A percentile compares a stretch with the other conserved stretches of the same genome.
Conservation (phyloP, 2,888 invertebrate species). For the Pediacus dermestoides region DNA sequence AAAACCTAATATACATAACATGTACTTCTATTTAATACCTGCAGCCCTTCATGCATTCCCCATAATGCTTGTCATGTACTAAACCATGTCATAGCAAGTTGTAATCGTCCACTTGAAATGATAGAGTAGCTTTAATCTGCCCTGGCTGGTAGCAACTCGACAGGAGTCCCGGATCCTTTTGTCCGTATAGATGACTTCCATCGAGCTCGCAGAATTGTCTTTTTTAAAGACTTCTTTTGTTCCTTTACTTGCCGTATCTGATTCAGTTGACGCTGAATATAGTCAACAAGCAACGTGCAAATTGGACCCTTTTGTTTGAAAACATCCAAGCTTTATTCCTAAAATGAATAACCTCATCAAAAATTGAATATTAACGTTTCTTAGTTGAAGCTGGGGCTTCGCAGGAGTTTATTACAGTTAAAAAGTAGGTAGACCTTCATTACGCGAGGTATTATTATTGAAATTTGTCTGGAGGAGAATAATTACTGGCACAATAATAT, state of each 20-base stretch:
- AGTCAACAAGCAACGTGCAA: constrained; percentile 35
- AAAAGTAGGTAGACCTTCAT: too few species aligned
- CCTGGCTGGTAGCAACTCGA: neutral
- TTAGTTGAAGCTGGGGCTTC: too few species aligned
- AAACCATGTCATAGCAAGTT: neutral
- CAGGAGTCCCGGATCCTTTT: constrained; percentile 12
- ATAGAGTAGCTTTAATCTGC: constrained; percentile 1
- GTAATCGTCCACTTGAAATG: constrained; percentile 1
- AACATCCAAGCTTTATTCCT: constrained; percentile 25
- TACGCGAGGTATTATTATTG: too few species aligned
- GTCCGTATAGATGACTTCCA: constrained; percentile 25
- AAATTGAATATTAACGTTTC: constrained; percentile 37
- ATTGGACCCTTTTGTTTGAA: constrained; percentile 36
- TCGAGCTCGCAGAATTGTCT: constrained; percentile 22
- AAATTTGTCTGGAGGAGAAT: too few species aligned
- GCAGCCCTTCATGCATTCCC: neutral
- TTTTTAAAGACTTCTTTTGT: constrained; percentile 31
- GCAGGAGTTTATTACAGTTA: too few species aligned
- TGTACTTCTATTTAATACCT: constrained; percentile 2
- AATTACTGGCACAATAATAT: too few species aligned
- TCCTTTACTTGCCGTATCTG: constrained; percentile 28
- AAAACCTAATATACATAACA: too few species aligned
- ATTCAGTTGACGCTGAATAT: constrained; percentile 27
- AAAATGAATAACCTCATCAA: constrained; percentile 35
- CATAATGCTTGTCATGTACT: neutral